Percentiles rank a stretch among this genome's conserved stretches.
phyloP scores from a whole-genome alignment of 2,888 invertebrate genomes.

The Slavum lentiscoides region DNA sequence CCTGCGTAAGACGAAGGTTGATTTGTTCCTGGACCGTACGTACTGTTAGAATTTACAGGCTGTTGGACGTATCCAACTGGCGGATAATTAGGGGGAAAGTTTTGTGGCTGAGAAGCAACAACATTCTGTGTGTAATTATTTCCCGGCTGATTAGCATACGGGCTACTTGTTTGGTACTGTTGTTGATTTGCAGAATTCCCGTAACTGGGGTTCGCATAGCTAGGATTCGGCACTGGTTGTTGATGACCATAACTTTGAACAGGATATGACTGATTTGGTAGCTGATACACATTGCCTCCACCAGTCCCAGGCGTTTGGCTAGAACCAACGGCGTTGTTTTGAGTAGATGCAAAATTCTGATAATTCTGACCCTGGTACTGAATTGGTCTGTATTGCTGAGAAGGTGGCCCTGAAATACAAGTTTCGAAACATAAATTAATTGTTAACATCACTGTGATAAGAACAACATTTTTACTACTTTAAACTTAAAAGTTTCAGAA shows the following conservation, averaged over 20 bases:
- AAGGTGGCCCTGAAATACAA: constrained; percentile 39
- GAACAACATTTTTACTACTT: too few relatives aligned
- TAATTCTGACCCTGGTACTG: constrained; percentile 42
- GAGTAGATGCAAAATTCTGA: constrained; percentile 46
- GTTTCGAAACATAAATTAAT: neutral
- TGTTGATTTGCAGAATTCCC: constrained; percentile 24
- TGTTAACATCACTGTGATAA: too few relatives aligned
- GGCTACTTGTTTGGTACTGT: constrained; percentile 36
- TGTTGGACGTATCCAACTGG: constrained; percentile 36
- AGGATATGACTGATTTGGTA: constrained; percentile 49
- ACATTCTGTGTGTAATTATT: constrained; percentile 28
- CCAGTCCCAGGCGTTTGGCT: constrained; percentile 38
- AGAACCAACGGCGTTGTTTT: constrained; percentile 38
- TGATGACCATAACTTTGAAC: constrained; percentile 50
- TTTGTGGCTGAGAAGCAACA: constrained; percentile 39
- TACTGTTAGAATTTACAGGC: constrained; percentile 32
- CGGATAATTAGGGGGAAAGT: constrained; percentile 36
- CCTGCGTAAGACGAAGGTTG: constrained; percentile 40
- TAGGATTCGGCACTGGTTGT: constrained; percentile 50
- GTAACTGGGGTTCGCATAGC: constrained; percentile 52
- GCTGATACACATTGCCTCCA: constrained; percentile 44
- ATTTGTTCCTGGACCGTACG: constrained; percentile 29
- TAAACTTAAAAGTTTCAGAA: too few relatives aligned
- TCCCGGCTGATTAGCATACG: constrained; percentile 37
- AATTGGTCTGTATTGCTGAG: constrained; percentile 45